Conservation (phyloP, 1,140 invertebrate species). For the Capitella teleta region DNA sequence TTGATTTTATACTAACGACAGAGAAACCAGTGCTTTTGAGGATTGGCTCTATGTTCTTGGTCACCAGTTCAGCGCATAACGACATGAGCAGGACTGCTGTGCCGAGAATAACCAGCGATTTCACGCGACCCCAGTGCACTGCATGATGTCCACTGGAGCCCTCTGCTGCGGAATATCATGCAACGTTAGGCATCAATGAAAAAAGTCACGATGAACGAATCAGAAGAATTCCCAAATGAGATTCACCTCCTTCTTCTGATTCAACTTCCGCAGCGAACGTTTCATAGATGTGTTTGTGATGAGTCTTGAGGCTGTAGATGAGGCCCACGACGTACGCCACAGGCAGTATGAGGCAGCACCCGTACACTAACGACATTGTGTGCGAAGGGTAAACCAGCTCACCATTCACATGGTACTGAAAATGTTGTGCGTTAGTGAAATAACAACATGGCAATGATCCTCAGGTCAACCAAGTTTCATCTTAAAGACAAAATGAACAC, state of each 20-base stretch:
- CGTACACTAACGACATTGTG: conserved; percentile 27
- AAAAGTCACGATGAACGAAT: no score
- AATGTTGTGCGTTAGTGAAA: no score
- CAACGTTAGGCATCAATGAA: no score
- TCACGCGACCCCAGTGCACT: conserved; percentile 28
- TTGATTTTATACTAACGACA: conserved; percentile 19
- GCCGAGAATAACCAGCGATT: conserved; percentile 25
- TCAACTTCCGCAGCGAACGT: conserved; percentile 22
- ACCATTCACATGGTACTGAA: conserved; percentile 32
- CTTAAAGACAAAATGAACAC: no score
- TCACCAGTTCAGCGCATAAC: conserved; percentile 28
- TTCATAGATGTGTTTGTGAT: conserved; percentile 24
- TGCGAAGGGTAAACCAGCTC: conserved; percentile 21
- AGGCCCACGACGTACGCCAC: conserved; percentile 32
- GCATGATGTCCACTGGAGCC: no score
- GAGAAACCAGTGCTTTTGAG: conserved; percentile 23
- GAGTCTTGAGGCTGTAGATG: conserved; percentile 34
- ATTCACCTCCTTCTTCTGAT: no score
- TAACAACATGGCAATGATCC: no score
- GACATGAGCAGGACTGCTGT: conserved; percentile 26
- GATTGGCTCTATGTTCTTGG: conserved; percentile 31
- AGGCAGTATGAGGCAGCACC: conserved; percentile 24
- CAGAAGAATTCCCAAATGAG: no score
- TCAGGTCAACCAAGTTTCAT: no score
- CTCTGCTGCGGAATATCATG: no score